Percentiles rank a stretch among this genome's conserved stretches.
These are phyloP conservation scores for Habropoda laboriosa DNA, from an alignment of 1,140 invertebrate genomes.

Conservation along the genomic window DNA sequence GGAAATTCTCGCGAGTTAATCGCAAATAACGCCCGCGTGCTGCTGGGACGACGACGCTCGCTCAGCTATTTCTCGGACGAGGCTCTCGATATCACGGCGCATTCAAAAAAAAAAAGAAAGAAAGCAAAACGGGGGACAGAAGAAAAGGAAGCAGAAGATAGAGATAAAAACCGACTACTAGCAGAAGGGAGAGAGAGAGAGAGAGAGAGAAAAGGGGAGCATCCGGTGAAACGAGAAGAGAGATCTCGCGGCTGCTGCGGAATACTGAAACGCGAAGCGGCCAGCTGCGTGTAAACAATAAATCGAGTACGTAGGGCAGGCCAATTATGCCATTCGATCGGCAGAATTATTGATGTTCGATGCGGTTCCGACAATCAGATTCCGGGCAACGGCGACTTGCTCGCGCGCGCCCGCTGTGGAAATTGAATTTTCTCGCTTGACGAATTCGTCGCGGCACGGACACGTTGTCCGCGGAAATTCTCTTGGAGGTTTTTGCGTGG, in stretches of 20 bases:
- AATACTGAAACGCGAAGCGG: neutral
- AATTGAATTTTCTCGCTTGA: conserved; percentile 55
- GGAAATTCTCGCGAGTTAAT: conserved; percentile 65
- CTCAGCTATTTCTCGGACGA: conserved; percentile 7
- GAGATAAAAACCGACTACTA: neutral
- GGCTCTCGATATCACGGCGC: neutral
- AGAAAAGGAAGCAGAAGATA: neutral
- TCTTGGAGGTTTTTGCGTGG: conserved; percentile 28
- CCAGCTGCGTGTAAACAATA: conserved; percentile 50
- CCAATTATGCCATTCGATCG: conserved; percentile 53
- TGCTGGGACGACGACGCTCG: conserved; percentile 11
- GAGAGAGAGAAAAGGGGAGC: too few species aligned
- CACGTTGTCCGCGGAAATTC: conserved; percentile 40
- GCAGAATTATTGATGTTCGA: conserved; percentile 50
- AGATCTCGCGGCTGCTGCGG: too few species aligned
- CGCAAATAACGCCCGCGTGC: conserved; percentile 42
- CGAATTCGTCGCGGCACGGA: conserved; percentile 35
- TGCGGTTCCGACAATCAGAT: conserved; percentile 26
- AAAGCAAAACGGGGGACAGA: neutral
- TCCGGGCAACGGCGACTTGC: conserved; percentile 4
- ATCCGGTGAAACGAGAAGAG: neutral
- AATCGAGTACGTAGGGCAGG: conserved; percentile 23
- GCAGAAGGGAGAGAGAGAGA: too few species aligned
- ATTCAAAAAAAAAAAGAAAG: neutral
- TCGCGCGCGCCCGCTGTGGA: conserved; percentile 16